Base-by-base conservation (phyloP, 2,113 vertebrate species). In the Onychorhynchus coronatus region DNA sequence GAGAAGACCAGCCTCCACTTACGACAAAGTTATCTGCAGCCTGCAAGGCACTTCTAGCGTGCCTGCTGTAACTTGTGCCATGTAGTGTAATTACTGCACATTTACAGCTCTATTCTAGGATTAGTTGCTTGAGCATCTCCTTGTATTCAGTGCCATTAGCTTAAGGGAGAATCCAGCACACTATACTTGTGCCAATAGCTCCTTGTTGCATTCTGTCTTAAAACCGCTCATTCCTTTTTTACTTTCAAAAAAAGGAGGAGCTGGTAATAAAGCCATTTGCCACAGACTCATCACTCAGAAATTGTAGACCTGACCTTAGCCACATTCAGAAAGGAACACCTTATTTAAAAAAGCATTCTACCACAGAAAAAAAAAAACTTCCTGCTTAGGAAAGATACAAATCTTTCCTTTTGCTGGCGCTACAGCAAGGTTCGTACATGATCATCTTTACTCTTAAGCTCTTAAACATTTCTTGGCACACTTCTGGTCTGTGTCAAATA, bases 101-200 rank as follows among this genome's bases (percentile, higher is more conserved):
- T 87, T 86, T 87, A 81, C 20, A 68, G 68, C 37, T 86, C 68
- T 88, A 0, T 74, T 77, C 65, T 59, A 52, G 82, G 93, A 96
- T 97, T 92, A 95, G 72, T 42, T 94, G n/a, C 39, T 83, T 41
- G 53, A 91, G 85, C 46, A 61, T 58, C 75, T 86, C 71, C 53
- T 23, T 87, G 44, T 23, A 41, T 68, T 59, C 66, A 27, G 61
- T 85, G 91, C 84, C 66, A 62, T 79, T 95, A 79, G 93, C 91
- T 95, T 52, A 76, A 87, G 91, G 94, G 91, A 89, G 63, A 93
- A 95, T 79, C 75, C 62, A 79, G 59, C 30, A 33, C 28, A 2
- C 61, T 22, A 35, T 16, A 27, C 4, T 5, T 82, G 31, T 93
- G 77, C 80, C 91, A 94, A 24, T 20, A 94, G 58, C 58, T 86